Conservation (phyloP, 2,113 vertebrate genomes). For the Macaca nemestrina region DNA sequence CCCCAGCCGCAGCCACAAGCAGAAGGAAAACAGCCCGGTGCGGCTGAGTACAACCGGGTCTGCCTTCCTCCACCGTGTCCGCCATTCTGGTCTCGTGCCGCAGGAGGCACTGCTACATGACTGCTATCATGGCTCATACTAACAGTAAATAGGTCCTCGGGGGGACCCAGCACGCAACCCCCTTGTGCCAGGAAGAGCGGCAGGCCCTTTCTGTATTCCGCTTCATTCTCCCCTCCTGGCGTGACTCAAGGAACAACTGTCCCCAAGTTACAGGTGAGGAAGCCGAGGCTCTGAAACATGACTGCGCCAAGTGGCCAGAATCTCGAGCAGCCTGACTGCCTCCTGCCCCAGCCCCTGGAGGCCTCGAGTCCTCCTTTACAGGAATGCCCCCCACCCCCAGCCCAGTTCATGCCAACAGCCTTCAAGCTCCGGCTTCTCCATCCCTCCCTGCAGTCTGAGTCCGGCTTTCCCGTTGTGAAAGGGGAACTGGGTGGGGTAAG, state of each 20-base stretch:
- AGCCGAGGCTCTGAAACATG: background rate
- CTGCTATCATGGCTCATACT: no score
- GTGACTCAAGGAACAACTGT: background rate
- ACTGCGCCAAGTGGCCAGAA: background rate
- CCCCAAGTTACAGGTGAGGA: background rate
- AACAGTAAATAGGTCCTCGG: background rate
- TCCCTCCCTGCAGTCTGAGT: background rate
- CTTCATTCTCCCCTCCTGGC: background rate
- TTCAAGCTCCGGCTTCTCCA: background rate
- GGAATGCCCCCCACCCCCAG: fast-evolving
- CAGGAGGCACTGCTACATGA: background rate
- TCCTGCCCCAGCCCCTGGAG: background rate
- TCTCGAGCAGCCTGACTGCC: no score
- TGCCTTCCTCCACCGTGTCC: fast-evolving
- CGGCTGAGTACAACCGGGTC: fast-evolving
- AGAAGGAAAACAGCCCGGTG: background rate
- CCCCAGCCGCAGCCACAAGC: fast-evolving
- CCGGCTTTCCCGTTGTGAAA: background rate
- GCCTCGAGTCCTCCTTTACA: fast-evolving
- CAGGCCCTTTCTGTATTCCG: fast-evolving
- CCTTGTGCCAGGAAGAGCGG: fast-evolving
- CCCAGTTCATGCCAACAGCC: fast-evolving
- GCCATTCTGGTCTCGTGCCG: background rate
- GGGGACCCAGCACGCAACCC: no score
- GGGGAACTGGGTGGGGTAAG: background rate